Conservation (phyloP, 2,888 invertebrate genomes). For the Catocala fraxini region DNA sequence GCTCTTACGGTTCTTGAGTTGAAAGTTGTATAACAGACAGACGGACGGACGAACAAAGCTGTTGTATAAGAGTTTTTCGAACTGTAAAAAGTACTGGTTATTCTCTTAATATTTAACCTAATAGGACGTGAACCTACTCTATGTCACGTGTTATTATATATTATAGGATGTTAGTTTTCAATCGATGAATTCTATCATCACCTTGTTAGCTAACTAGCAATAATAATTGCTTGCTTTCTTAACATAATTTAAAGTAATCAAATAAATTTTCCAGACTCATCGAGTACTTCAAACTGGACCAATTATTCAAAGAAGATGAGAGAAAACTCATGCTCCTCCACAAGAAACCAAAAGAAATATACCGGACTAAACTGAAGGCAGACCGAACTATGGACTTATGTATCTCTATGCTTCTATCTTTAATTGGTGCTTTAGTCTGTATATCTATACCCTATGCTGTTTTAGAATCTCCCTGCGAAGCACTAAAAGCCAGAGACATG, state of each 20-base stretch:
- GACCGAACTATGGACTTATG: slow-evolving; percentile 54
- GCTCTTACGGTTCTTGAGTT: too few species aligned
- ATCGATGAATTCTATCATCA: too few species aligned
- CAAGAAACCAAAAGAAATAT: slow-evolving; percentile 49
- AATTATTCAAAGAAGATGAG: slow-evolving; percentile 50
- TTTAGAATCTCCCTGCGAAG: slow-evolving; percentile 59
- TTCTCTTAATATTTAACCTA: too few species aligned
- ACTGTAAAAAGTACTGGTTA: too few species aligned
- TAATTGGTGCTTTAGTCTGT: slow-evolving; percentile 57
- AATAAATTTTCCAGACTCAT: slow-evolving; percentile 53
- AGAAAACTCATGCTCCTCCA: slow-evolving; percentile 40
- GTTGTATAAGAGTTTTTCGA: too few species aligned
- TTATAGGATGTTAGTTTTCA: too few species aligned
- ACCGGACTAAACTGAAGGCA: slow-evolving; percentile 48
- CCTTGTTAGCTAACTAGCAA: too few species aligned
- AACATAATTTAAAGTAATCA: too few species aligned
- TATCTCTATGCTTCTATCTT: slow-evolving; percentile 61
- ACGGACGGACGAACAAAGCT: too few species aligned
- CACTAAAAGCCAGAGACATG: slow-evolving; percentile 45
- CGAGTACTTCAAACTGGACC: slow-evolving; percentile 51
- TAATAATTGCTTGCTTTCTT: not conserved
- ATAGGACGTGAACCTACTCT: too few species aligned
- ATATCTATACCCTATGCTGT: slow-evolving; percentile 61
- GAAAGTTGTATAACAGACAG: too few species aligned
- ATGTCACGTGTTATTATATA: too few species aligned